Percentiles rank a stretch among this genome's conserved stretches.
Evolutionary conservation across 2,797 vertebrate species (phyloP).

Genomic region (Leucoraja ocellata): DNA sequence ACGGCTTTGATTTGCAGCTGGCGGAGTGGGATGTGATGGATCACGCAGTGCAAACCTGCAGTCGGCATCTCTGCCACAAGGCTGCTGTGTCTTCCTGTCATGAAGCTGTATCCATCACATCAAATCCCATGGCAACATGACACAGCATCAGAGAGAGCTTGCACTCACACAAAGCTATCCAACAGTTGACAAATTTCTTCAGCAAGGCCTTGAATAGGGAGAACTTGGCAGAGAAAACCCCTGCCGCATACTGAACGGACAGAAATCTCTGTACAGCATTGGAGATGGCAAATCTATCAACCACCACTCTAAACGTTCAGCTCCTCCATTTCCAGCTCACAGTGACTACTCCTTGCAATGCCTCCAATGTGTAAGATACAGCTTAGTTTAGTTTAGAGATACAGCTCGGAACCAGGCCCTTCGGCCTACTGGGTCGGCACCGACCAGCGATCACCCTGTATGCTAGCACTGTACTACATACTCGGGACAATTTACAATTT

Average conservation of each 20-base stretch:
- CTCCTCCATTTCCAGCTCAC: too few species aligned
- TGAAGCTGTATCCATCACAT: background rate
- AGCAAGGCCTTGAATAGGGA: background rate
- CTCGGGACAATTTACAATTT: too few species aligned
- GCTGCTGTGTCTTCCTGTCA: background rate
- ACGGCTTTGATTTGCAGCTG: background rate
- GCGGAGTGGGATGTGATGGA: background rate
- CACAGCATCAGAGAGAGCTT: background rate
- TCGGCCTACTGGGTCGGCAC: too few species aligned
- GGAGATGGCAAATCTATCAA: background rate
- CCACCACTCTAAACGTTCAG: too few species aligned
- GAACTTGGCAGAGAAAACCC: background rate
- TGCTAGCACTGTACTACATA: too few species aligned
- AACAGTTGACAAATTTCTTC: constrained; percentile 7
- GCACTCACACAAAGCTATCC: background rate
- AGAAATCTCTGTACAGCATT: background rate
- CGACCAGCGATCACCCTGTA: too few species aligned
- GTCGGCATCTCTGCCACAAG: background rate
- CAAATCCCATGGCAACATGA: background rate
- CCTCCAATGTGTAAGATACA: too few species aligned
- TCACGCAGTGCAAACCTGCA: background rate
- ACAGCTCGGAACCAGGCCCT: too few species aligned
- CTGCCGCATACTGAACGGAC: background rate
- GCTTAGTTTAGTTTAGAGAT: too few species aligned
- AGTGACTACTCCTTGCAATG: too few species aligned